These are phyloP conservation scores for Thaumatotibia leucotreta DNA, from an alignment of 1,140 invertebrate genomes.

Conservation along the genomic window DNA sequence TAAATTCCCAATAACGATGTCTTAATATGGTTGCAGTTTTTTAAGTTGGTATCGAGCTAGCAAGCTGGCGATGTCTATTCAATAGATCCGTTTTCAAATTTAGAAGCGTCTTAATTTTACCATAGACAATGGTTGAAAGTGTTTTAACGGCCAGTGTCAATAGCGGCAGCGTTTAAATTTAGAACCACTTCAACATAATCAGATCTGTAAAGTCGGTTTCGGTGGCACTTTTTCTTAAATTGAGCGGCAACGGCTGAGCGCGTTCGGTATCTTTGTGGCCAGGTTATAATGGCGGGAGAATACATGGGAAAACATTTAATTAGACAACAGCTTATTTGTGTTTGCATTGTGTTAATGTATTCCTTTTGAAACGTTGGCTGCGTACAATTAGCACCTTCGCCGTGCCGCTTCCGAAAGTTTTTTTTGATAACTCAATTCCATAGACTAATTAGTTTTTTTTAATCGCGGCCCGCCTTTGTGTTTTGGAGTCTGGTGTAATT, in stretches of 20 bases:
- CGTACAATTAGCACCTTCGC: slow-evolving; percentile 64
- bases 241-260: slow-evolving; percentile 35
- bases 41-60: too few relatives aligned
- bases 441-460: slow-evolving; percentile 14
- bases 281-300: slow-evolving; percentile 35
- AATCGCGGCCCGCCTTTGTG: slow-evolving; percentile 4
- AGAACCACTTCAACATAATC: slow-evolving; percentile 69
- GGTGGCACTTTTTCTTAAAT: slow-evolving; percentile 40
- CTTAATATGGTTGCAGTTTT: slow-evolving; percentile 9
- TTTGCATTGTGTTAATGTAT: slow-evolving; percentile 73
- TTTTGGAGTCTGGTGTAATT: slow-evolving; percentile 5
- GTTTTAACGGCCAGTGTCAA: slow-evolving; percentile 57
- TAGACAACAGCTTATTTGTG: slow-evolving; percentile 73
- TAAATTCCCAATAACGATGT: slow-evolving; percentile 14
- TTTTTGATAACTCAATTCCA: slow-evolving; percentile 13
- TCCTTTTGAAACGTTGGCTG: slow-evolving; percentile 58
- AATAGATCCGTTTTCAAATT: background rate
- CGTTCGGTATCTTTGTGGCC: slow-evolving; percentile 54
- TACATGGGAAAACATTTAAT: slow-evolving; percentile 73
- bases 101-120: slow-evolving; percentile 48
- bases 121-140: slow-evolving; percentile 67
- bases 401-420: slow-evolving; percentile 38
- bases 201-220: slow-evolving; percentile 70
- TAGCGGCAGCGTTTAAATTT: slow-evolving; percentile 58
- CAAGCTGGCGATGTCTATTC: slow-evolving; percentile 3